These are phyloP conservation scores for Lasioglossum vierecki DNA, from an alignment of 2,888 invertebrate species.

Conservation along the genomic window DNA sequence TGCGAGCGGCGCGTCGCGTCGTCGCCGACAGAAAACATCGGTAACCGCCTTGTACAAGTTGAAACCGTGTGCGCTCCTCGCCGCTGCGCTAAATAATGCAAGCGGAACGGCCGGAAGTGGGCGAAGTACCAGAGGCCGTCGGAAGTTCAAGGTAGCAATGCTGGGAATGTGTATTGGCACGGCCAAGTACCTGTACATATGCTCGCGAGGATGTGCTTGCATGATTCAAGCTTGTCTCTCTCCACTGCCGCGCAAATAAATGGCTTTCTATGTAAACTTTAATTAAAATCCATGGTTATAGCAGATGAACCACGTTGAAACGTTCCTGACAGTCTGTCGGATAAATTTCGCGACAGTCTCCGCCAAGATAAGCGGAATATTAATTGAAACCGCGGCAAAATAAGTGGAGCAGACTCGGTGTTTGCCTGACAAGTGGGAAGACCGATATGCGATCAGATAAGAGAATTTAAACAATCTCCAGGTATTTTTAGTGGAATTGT, in stretches of 20 bases:
- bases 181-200: background rate
- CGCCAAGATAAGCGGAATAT: background rate
- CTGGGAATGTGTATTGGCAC: constrained; percentile 18
- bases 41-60: constrained; percentile 13
- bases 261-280: background rate
- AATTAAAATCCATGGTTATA: background rate
- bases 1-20: background rate
- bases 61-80: background rate
- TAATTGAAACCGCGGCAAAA: background rate
- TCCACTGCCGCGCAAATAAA: background rate
- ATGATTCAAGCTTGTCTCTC: background rate
- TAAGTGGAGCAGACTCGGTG: background rate
- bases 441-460: background rate
- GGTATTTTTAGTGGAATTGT: background rate
- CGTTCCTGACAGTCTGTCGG: background rate
- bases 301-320: background rate
- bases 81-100: constrained; percentile 48
- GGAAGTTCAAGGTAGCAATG: constrained; percentile 22
- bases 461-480: background rate
- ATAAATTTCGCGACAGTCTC: background rate
- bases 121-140: background rate
- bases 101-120: constrained; percentile 3
- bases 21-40: constrained; percentile 21
- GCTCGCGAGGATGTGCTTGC: background rate
- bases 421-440: background rate